Evolutionary conservation across 2,888 invertebrate species (phyloP).

Genomic region (Drosophila cracens): DNA sequence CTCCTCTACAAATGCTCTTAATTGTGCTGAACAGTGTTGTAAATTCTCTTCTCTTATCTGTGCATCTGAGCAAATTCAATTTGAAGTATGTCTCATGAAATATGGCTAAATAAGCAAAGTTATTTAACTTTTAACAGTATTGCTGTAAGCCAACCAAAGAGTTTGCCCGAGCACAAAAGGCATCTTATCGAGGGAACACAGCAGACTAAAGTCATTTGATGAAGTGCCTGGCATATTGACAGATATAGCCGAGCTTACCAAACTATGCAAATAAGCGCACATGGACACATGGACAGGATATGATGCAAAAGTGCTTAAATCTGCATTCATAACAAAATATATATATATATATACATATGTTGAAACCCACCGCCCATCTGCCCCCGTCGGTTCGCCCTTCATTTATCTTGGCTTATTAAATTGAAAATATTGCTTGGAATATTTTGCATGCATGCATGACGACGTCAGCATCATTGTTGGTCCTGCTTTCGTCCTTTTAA

Average conservation of each 20-base stretch:
- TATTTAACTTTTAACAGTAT: slow-evolving; percentile 75
- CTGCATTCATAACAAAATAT: slow-evolving; percentile 36
- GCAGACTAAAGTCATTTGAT: slow-evolving; percentile 62
- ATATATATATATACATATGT: neutral
- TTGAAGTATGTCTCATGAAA: slow-evolving; percentile 30
- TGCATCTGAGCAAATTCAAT: slow-evolving; percentile 39
- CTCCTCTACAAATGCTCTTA: neutral
- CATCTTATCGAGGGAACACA: slow-evolving; percentile 62
- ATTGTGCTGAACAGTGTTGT: slow-evolving; percentile 17
- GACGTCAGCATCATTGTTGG: slow-evolving; percentile 62
- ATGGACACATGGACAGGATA: slow-evolving; percentile 52
- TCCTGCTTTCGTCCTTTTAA: slow-evolving; percentile 68
- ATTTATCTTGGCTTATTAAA: slow-evolving; percentile 82
- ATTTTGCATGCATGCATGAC: slow-evolving; percentile 56
- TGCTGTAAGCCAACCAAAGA: slow-evolving; percentile 50
- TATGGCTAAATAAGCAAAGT: slow-evolving; percentile 67
- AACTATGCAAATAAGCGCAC: slow-evolving; percentile 76
- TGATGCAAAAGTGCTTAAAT: slow-evolving; percentile 51
- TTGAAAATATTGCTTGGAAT: slow-evolving; percentile 76
- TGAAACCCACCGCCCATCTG: slow-evolving; percentile 1
- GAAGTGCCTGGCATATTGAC: slow-evolving; percentile 78
- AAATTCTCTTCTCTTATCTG: slow-evolving; percentile 18
- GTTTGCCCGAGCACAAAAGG: slow-evolving; percentile 49
- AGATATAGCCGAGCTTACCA: slow-evolving; percentile 51
- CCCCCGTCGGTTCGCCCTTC: slow-evolving; percentile 43